Evolutionary conservation across 2,888 invertebrate species (phyloP).

Genomic region (Tachystola acroxantha): DNA sequence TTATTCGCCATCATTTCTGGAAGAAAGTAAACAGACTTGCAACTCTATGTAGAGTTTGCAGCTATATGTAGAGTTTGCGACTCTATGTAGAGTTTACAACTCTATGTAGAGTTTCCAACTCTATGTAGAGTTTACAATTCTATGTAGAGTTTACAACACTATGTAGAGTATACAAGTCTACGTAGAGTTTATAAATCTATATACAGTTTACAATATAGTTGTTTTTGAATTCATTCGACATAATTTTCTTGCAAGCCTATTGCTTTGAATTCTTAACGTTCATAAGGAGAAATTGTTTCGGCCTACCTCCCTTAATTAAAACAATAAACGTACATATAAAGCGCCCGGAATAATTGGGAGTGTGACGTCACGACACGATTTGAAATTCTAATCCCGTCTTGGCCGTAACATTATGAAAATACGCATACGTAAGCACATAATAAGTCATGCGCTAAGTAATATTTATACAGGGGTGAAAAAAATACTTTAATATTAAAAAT

Average conservation of each 20-base stretch:
- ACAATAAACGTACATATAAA: conserved; percentile 18
- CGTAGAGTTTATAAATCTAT: no score
- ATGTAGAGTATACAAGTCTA: no score
- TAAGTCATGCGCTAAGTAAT: background rate
- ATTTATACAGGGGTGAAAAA: background rate
- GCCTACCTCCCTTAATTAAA: conserved; percentile 19
- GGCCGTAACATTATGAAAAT: conserved; percentile 22
- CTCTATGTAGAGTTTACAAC: no score
- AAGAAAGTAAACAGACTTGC: no score
- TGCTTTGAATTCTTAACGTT: conserved; percentile 3
- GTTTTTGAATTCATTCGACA: no score
- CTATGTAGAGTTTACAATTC: no score
- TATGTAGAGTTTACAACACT: no score
- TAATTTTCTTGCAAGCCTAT: background rate
- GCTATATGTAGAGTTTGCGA: no score
- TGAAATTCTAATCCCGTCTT: conserved; percentile 26
- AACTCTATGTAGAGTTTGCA: no score
- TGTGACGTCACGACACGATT: conserved; percentile 24
- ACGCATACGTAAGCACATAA: background rate
- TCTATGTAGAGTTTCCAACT: no score
- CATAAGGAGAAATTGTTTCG: conserved; percentile 10
- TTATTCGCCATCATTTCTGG: no score
- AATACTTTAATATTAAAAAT: background rate
- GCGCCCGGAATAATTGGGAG: conserved; percentile 5
- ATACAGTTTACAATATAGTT: no score